Evolutionary conservation across 2,797 vertebrate species (phyloP).

Genomic region (Phataginus tricuspis): DNA sequence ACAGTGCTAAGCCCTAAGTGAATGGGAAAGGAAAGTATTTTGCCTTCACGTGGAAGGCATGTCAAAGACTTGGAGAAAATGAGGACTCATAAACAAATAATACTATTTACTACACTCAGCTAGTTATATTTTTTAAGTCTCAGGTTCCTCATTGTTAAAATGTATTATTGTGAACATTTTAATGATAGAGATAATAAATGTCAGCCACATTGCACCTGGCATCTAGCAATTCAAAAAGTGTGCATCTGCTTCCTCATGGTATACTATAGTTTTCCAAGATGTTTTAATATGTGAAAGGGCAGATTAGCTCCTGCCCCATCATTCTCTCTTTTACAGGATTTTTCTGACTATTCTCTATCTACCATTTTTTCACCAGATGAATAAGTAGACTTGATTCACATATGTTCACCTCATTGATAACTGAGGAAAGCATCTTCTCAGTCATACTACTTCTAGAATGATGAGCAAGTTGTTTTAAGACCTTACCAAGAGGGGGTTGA

Average conservation of each 20-base stretch:
- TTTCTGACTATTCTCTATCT: neutral
- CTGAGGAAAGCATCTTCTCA: conserved; percentile 4
- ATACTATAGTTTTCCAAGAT: neutral
- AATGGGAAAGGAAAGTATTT: neutral
- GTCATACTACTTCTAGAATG: neutral
- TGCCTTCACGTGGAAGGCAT: neutral
- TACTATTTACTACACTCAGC: neutral
- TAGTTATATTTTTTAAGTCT: conserved; percentile 12
- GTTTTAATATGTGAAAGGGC: neutral
- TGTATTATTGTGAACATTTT: neutral
- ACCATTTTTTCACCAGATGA: neutral
- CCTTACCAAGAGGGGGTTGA: neutral
- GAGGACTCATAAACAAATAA: conserved; percentile 4
- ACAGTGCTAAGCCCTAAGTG: neutral
- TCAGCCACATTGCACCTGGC: neutral
- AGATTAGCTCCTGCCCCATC: neutral
- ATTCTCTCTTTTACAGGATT: conserved; percentile 22
- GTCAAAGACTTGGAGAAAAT: neutral
- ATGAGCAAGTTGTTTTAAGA: conserved; percentile 24
- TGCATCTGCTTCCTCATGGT: neutral
- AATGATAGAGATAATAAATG: neutral
- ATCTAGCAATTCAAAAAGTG: conserved; percentile 17
- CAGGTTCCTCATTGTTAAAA: neutral
- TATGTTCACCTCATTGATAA: conserved; percentile 29
- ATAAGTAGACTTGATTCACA: neutral